These are phyloP conservation scores for Pterocles orientalis DNA, from an alignment of 2,113 vertebrate species.

Conservation along the genomic window DNA sequence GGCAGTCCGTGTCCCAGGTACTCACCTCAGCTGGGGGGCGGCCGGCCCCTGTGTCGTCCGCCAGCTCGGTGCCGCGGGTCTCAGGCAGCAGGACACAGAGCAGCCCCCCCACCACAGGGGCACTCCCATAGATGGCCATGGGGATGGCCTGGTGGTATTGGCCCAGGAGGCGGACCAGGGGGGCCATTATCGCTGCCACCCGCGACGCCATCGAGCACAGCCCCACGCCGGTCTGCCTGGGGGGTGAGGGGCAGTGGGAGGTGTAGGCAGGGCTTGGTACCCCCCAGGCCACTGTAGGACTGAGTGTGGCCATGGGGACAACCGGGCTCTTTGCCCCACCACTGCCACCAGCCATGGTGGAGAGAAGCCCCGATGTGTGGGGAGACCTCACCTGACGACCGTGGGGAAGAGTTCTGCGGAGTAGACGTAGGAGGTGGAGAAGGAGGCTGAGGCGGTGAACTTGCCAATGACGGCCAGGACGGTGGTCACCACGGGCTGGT, in stretches of 20 bases:
- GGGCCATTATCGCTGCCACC: slow-evolving; percentile 80
- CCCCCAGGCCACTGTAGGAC: background rate
- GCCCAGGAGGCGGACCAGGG: slow-evolving; percentile 78
- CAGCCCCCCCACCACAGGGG: slow-evolving; percentile 64
- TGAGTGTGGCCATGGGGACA: background rate
- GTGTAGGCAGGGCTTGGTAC: background rate
- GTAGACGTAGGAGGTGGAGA: slow-evolving; percentile 80
- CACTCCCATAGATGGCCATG: slow-evolving; percentile 78
- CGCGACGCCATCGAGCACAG: slow-evolving; percentile 80
- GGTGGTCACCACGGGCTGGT: slow-evolving; percentile 61
- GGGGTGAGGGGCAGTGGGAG: background rate
- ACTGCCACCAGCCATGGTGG: background rate
- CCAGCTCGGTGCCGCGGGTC: slow-evolving; percentile 75
- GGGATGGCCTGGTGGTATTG: slow-evolving; percentile 75
- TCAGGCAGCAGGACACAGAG: slow-evolving; percentile 83
- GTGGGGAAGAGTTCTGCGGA: slow-evolving; percentile 88
- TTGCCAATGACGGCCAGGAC: slow-evolving; percentile 79
- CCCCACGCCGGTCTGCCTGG: slow-evolving; percentile 83
- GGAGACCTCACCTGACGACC: slow-evolving; percentile 75
- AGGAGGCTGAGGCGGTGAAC: slow-evolving; percentile 64
- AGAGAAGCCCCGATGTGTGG: fast-evolving
- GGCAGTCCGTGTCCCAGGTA: background rate
- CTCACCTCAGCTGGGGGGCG: background rate
- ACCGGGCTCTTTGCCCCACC: fast-evolving
- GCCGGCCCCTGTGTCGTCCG: slow-evolving; percentile 32